Evolutionary conservation across 92 coral and sea anemone genomes (phyloP).

Genomic region (Actinernus sp.): DNA sequence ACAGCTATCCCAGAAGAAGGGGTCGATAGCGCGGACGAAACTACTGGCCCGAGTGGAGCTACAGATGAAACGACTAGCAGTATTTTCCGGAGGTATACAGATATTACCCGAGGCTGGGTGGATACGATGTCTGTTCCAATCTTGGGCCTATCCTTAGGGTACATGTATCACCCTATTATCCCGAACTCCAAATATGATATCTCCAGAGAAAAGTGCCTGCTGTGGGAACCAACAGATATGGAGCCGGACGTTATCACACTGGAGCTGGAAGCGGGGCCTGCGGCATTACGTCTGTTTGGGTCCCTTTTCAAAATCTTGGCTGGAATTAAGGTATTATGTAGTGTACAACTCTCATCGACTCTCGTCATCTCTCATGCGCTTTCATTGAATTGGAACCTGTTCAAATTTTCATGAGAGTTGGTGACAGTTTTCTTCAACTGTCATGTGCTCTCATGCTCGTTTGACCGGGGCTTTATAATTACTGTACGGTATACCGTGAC

Average conservation of each 20-base stretch:
- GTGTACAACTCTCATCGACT: too few relatives aligned
- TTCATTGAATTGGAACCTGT: too few relatives aligned
- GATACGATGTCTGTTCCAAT: constrained; percentile 96
- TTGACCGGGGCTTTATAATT: too few relatives aligned
- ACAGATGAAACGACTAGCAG: constrained; percentile 78
- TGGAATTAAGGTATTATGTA: constrained; percentile 74
- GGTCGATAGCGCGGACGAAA: constrained; percentile 92
- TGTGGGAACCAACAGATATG: constrained; percentile 78
- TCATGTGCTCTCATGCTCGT: too few relatives aligned
- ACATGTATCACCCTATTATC: constrained; percentile 91
- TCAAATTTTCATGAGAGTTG: too few relatives aligned
- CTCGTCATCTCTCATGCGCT: too few relatives aligned
- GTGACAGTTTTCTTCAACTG: too few relatives aligned
- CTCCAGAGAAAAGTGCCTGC: constrained; percentile 65
- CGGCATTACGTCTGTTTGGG: constrained; percentile 91
- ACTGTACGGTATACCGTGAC: too few relatives aligned
- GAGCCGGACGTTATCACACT: constrained; percentile 96
- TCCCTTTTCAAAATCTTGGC: constrained; percentile 80
- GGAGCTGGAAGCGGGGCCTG: constrained; percentile 97
- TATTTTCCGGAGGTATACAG: constrained; percentile 95
- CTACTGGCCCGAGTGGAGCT: constrained; percentile 41
- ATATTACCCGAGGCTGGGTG: constrained; percentile 82
- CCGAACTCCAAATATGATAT: constrained; percentile 74
- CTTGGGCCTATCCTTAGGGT: constrained; percentile 83
- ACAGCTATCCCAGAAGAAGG: constrained; percentile 86